Percentiles rank a stretch among this genome's conserved stretches.
These are phyloP conservation scores for Anolis carolinensis DNA, from an alignment of 2,113 vertebrate species.

Conservation along the genomic window DNA sequence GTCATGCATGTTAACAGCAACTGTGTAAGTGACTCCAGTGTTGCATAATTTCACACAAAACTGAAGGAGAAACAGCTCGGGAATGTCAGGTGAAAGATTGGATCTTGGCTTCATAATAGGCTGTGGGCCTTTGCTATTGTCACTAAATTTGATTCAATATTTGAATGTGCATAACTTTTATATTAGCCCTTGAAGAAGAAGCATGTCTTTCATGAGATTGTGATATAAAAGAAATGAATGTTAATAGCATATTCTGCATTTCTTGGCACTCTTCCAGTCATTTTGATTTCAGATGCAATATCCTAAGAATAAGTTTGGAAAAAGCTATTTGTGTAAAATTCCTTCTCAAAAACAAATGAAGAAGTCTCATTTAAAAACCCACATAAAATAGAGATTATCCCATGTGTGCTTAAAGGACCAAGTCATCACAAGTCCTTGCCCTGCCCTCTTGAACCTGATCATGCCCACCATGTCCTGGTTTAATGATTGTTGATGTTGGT, in stretches of 20 bases:
- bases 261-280: not conserved
- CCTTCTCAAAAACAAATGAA: not conserved
- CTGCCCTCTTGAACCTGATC: no score
- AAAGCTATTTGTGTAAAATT: not conserved
- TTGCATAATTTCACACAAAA: not conserved
- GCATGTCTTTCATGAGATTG: not conserved
- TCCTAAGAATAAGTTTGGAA: not conserved
- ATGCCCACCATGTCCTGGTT: no score
- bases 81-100: slow-evolving; percentile 16
- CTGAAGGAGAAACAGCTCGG: not conserved
- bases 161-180: slow-evolving; percentile 10
- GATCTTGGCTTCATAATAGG: slow-evolving; percentile 1
- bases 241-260: not conserved
- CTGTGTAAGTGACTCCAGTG: not conserved
- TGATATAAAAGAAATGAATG: not conserved
- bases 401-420: not conserved
- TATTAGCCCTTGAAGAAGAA: not conserved
- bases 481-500: no score
- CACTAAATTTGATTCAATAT: slow-evolving; percentile 1
- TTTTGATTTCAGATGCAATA: not conserved
- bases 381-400: not conserved
- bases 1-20: slow-evolving; percentile 12
- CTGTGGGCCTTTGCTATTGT: slow-evolving; percentile 8
- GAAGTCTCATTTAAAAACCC: not conserved
- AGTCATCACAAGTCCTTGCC: no score